A percentile compares a stretch with the other conserved stretches of the same genome.
Evolutionary conservation across 2,113 vertebrate genomes (phyloP).

Genomic region (Gobio gobio): DNA sequence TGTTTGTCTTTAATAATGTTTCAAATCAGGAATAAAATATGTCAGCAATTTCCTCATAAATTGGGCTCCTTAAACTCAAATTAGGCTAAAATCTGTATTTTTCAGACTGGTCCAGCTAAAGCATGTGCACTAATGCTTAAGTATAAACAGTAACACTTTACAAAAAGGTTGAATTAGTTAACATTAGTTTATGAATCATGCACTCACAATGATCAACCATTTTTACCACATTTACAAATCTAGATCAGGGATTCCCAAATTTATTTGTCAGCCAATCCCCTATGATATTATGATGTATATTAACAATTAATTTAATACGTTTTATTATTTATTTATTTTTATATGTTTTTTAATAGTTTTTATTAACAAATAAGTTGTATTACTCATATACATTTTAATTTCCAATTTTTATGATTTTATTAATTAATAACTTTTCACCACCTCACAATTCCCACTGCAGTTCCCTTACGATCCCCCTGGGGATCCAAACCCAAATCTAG

Average conservation of each 20-base stretch:
- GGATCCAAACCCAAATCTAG: neutral
- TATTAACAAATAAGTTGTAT: neutral
- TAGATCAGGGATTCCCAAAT: neutral
- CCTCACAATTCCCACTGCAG: no score
- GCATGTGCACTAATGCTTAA: no score
- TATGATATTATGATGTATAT: no score
- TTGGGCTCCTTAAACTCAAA: neutral
- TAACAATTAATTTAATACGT: no score
- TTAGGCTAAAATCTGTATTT: neutral
- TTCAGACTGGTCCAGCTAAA: neutral
- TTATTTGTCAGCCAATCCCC: neutral
- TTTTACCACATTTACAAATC: neutral
- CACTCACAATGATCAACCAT: neutral
- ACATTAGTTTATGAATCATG: neutral
- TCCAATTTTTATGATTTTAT: neutral
- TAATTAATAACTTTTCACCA: neutral
- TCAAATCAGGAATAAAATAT: constrained; percentile 12
- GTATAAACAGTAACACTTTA: neutral
- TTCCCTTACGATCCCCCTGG: no score
- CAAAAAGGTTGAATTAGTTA: neutral
- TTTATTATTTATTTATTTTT: no score
- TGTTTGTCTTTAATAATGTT: neutral
- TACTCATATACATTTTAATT: neutral
- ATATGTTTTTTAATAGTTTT: neutral
- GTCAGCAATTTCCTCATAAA: neutral